Conservation (phyloP, 2,888 invertebrate genomes). For the Spilosoma lubricipeda region DNA sequence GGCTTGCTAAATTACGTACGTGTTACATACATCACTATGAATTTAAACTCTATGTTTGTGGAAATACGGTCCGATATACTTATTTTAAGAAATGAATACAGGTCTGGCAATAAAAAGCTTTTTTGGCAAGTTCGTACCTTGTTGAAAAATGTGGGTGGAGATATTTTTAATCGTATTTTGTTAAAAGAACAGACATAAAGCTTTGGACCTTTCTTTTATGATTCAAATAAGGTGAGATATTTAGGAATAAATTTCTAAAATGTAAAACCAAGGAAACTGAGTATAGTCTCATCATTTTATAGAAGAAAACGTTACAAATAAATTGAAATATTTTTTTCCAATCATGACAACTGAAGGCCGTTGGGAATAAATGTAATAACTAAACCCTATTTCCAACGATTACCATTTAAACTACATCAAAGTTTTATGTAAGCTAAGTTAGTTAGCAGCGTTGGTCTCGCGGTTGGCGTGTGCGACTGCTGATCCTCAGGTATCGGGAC, state of each 20-base stretch:
- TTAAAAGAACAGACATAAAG: background rate
- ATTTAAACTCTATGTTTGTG: background rate
- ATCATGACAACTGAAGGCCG: no score
- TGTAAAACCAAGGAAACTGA: background rate
- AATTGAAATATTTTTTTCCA: no score
- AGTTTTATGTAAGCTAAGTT: no score
- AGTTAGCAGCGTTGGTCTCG: no score
- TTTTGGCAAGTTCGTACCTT: slow-evolving; percentile 16
- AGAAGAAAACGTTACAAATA: no score
- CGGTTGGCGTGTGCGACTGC: no score
- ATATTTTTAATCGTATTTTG: slow-evolving; percentile 10
- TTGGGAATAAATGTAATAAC: no score
- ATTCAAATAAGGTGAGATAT: background rate
- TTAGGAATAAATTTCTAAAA: background rate
- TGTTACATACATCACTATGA: slow-evolving; percentile 18
- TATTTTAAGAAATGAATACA: background rate
- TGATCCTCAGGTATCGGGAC: no score
- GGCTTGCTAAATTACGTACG: slow-evolving; percentile 38
- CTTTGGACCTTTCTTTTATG: background rate
- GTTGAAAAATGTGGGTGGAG: slow-evolving; percentile 11
- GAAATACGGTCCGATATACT: background rate
- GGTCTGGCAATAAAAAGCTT: slow-evolving; percentile 9
- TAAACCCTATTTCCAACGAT: no score
- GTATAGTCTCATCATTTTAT: no score
- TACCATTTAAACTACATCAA: no score